phyloP scores from a whole-genome alignment of 1,140 invertebrate species.

The Akabosia matsudoensis region DNA sequence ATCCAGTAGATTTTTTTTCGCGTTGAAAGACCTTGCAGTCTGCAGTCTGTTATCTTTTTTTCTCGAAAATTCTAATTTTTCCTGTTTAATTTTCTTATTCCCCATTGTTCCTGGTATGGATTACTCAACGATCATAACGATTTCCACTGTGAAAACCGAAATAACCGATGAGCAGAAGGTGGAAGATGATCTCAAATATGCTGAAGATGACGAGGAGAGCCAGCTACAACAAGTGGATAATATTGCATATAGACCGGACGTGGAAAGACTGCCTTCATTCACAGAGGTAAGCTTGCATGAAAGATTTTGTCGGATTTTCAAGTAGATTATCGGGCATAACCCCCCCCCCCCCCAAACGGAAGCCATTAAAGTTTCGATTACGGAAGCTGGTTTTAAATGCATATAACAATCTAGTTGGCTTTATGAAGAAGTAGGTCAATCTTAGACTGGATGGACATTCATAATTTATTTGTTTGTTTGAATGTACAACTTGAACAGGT shows the following conservation, averaged over 20 bases:
- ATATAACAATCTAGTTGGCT: neutral
- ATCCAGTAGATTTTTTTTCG: neutral
- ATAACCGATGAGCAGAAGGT: neutral
- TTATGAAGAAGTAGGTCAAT: neutral
- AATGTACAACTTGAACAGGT: too few species aligned
- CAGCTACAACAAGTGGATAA: neutral
- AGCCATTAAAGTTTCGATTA: neutral
- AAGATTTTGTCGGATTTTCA: neutral
- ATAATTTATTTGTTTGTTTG: too few species aligned
- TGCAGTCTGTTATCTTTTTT: neutral
- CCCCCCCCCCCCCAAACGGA: neutral
- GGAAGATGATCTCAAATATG: neutral
- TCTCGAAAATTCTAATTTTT: too few species aligned
- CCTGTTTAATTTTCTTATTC: too few species aligned
- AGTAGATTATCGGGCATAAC: neutral
- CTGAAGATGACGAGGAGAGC: neutral
- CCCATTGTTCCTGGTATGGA: too few species aligned
- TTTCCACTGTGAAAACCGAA: neutral
- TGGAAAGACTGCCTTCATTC: conserved; percentile 16
- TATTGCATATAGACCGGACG: conserved; percentile 12
- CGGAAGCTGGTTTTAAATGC: neutral
- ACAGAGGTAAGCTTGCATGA: conserved; percentile 3
- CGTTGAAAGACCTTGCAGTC: neutral
- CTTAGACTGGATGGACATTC: too few species aligned
- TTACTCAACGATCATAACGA: conserved; percentile 5